Evolutionary conservation across 2,113 vertebrate genomes (phyloP).

Genomic region (Oxyura jamaicensis): DNA sequence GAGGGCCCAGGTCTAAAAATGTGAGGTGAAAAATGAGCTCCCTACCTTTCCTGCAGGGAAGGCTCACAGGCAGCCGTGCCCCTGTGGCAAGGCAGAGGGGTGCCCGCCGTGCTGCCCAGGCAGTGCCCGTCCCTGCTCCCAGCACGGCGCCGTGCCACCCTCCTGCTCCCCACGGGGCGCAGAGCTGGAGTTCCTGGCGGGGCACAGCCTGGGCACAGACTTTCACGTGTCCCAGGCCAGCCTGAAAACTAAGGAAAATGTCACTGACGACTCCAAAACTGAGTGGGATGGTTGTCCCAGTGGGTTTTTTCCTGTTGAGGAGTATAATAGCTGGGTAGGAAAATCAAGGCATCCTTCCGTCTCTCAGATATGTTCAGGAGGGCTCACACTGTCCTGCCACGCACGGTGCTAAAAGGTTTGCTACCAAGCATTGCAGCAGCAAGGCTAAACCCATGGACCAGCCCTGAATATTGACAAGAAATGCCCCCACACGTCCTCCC

Average conservation of each 20-base stretch:
- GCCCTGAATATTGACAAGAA: neutral
- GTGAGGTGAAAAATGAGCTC: neutral
- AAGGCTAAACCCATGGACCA: neutral
- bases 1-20: neutral
- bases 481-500: neutral
- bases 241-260: neutral
- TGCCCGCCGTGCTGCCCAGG: neutral
- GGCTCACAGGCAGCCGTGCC: neutral
- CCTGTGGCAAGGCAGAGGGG: neutral
- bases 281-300: neutral
- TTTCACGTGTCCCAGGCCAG: neutral
- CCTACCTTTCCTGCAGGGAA: neutral
- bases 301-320: neutral
- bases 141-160: neutral
- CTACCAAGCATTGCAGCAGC: neutral
- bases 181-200: neutral
- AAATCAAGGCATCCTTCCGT: neutral
- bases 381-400: neutral
- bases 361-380: neutral
- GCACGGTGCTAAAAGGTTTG: neutral
- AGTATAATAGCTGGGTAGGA: neutral
- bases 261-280: neutral
- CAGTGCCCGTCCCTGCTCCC: neutral
- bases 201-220: accelerated
- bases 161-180: accelerated